Percentiles rank a stretch among this genome's conserved stretches.
Evolutionary conservation across 2,888 invertebrate species (phyloP).

Genomic region (Ischnura elegans): DNA sequence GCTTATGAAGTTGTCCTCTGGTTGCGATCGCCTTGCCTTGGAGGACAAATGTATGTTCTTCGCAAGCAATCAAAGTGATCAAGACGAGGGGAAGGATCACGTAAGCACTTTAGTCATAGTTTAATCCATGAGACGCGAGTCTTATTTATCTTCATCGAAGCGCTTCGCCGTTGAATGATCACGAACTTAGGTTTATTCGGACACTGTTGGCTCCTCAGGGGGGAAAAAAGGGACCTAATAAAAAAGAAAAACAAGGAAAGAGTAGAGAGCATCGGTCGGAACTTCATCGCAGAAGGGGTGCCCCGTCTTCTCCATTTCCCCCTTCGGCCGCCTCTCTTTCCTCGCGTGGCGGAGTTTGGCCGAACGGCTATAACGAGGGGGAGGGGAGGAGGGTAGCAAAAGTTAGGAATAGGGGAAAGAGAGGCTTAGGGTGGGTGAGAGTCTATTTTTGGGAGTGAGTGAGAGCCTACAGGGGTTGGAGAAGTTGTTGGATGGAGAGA

Average conservation of each 20-base stretch:
- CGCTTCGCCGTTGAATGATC: not conserved
- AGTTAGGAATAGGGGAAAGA: not conserved
- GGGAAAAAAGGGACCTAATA: not conserved
- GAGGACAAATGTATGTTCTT: no score
- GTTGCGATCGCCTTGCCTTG: no score
- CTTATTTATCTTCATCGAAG: not conserved
- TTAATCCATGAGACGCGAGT: not conserved
- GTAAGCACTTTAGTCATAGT: slow-evolving; percentile 2
- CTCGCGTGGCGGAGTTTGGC: not conserved
- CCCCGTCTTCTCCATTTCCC: not conserved
- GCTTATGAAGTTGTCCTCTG: no score
- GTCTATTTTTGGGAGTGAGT: not conserved
- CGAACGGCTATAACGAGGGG: not conserved
- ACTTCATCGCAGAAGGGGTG: not conserved
- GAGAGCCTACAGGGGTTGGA: not conserved
- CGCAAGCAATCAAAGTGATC: not conserved
- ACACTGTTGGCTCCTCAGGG: not conserved
- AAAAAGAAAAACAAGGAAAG: not conserved
- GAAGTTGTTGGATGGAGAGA: not conserved
- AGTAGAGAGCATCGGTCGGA: not conserved
- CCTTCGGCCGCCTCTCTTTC: not conserved
- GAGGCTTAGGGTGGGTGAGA: not conserved
- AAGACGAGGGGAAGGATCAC: not conserved
- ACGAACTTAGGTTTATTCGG: not conserved
- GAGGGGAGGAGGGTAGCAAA: not conserved